Evolutionary conservation across 2,113 vertebrate genomes (phyloP).

Genomic region (Galeopterus variegatus): DNA sequence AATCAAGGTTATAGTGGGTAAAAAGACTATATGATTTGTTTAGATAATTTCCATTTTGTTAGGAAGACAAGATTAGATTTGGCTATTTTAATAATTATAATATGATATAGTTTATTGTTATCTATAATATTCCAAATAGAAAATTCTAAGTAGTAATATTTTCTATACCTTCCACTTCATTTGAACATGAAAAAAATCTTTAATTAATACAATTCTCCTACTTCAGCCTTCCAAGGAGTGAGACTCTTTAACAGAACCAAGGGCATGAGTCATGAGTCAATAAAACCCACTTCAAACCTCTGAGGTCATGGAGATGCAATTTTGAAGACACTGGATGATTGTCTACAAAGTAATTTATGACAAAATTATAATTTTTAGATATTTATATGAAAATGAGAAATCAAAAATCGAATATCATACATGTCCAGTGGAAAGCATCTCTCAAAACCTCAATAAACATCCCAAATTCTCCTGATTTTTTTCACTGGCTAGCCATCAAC

Average conservation of each 20-base stretch:
- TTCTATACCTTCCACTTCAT: neutral
- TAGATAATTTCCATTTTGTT: neutral
- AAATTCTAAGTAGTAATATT: neutral
- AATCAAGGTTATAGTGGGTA: conserved; percentile 70
- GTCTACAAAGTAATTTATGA: neutral
- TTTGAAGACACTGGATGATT: neutral
- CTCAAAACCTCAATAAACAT: neutral
- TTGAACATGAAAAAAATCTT: neutral
- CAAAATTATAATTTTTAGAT: neutral
- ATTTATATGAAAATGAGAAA: neutral
- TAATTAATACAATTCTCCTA: neutral
- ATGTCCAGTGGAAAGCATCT: neutral
- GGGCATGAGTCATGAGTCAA: neutral
- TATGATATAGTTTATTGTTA: neutral
- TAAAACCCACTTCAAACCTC: neutral
- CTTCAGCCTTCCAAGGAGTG: neutral
- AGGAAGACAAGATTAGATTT: neutral
- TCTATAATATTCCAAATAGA: neutral
- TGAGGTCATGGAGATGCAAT: neutral
- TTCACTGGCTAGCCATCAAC: neutral
- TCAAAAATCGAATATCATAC: neutral
- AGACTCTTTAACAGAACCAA: neutral
- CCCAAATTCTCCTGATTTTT: neutral
- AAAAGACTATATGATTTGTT: conserved; percentile 64
- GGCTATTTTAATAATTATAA: neutral